phyloP scores from a whole-genome alignment of 2,113 vertebrate genomes.

The Chascanopsetta lugubris region DNA sequence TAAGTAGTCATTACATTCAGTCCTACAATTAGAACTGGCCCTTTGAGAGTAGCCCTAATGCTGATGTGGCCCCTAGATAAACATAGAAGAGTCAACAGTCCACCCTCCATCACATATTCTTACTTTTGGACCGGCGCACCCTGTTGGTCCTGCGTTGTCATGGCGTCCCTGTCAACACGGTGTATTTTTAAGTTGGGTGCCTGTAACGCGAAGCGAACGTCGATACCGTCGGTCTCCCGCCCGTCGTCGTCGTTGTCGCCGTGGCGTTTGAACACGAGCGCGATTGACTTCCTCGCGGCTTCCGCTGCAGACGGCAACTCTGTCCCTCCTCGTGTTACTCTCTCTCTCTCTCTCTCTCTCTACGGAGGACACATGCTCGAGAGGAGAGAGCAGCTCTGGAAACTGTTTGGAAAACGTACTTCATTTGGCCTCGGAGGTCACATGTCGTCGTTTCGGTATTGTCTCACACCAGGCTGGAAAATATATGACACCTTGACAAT shows the following conservation, averaged over 20 bases:
- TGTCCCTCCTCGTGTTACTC: slow-evolving; percentile 10
- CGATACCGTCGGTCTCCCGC: slow-evolving; percentile 13
- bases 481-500: background rate
- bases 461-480: background rate
- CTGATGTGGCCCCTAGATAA: no score
- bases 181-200: background rate
- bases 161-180: background rate
- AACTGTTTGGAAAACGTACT: background rate
- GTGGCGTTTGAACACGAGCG: background rate
- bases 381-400: no score
- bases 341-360: slow-evolving; percentile 12
- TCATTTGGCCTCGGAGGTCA: background rate
- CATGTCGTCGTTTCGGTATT: background rate
- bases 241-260: slow-evolving; percentile 21
- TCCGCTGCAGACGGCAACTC: slow-evolving; percentile 12
- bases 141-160: background rate
- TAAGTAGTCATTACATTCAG: no score
- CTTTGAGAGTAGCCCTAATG: no score
- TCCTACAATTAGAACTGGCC: no score
- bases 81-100: no score
- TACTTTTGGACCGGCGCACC: background rate
- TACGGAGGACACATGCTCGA: background rate
- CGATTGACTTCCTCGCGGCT: slow-evolving; percentile 13
- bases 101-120: no score
- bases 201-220: slow-evolving; percentile 12